Conservation (phyloP, 2,888 invertebrate genomes). For the Elmis aenea region DNA sequence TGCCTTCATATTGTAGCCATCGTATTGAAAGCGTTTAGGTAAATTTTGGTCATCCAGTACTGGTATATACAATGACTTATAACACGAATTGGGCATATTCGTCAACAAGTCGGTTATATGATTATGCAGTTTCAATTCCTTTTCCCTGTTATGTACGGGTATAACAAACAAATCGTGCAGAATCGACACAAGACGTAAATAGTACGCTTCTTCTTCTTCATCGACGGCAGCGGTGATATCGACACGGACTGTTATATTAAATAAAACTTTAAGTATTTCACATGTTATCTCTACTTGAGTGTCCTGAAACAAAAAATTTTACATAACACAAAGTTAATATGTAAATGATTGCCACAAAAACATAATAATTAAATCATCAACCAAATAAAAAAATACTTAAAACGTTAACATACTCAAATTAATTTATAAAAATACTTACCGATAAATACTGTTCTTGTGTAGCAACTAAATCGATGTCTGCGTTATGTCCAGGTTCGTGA, state of each 20-base stretch:
- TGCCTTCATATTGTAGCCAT: conserved; percentile 74
- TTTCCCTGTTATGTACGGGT: conserved; percentile 53
- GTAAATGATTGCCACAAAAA: too few relatives aligned
- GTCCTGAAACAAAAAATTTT: too few relatives aligned
- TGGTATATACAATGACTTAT: conserved; percentile 61
- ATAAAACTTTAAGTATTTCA: conserved; percentile 74
- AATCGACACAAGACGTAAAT: conserved; percentile 65
- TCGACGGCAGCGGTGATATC: conserved; percentile 45
- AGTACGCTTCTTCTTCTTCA: conserved; percentile 67
- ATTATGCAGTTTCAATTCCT: conserved; percentile 64
- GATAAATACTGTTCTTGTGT: too few relatives aligned
- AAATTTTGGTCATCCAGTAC: conserved; percentile 44
- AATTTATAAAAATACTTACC: too few relatives aligned
- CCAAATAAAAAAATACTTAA: too few relatives aligned
- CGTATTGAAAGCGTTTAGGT: conserved; percentile 53
- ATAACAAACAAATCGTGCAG: conserved; percentile 65
- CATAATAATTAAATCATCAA: too few relatives aligned
- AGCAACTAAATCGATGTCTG: conserved; percentile 12
- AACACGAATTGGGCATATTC: conserved; percentile 67
- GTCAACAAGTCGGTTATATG: conserved; percentile 82
- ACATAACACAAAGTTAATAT: too few relatives aligned
- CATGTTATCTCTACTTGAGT: conserved; percentile 59
- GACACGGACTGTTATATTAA: conserved; percentile 63
- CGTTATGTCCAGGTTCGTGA: conserved; percentile 24
- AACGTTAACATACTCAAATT: too few relatives aligned